These are phyloP conservation scores for Muntiacus muntjak DNA, from an alignment of 2,113 vertebrate species.

Conservation along the genomic window DNA sequence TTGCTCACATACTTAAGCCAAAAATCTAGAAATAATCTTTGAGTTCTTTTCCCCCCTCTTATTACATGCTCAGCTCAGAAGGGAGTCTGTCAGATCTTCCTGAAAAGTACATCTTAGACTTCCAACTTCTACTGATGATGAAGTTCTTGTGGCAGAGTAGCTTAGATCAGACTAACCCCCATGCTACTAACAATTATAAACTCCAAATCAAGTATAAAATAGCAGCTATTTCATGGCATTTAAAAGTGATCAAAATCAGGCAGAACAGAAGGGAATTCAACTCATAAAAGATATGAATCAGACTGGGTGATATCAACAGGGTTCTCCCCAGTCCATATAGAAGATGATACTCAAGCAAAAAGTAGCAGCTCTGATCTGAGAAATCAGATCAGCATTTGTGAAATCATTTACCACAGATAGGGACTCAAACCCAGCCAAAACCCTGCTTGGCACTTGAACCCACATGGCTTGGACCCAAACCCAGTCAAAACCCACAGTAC, in stretches of 20 bases:
- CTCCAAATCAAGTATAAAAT: neutral
- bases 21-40: neutral
- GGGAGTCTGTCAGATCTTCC: neutral
- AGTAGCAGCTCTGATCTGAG: neutral
- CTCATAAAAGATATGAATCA: neutral
- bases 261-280: neutral
- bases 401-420: neutral
- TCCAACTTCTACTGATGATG: neutral
- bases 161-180: neutral
- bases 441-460: neutral
- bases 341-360: neutral
- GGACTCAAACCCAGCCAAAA: neutral
- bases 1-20: neutral
- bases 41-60: neutral
- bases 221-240: neutral
- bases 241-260: neutral
- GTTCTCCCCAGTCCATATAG: neutral
- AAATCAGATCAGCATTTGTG: neutral
- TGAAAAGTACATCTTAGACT: neutral
- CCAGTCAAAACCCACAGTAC: neutral
- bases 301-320: neutral
- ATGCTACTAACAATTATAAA: neutral
- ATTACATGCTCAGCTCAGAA: neutral
- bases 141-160: neutral
- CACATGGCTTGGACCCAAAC: neutral